Evolutionary conservation across 2,797 vertebrate genomes (phyloP).

Genomic region (Danio albolineatus): DNA sequence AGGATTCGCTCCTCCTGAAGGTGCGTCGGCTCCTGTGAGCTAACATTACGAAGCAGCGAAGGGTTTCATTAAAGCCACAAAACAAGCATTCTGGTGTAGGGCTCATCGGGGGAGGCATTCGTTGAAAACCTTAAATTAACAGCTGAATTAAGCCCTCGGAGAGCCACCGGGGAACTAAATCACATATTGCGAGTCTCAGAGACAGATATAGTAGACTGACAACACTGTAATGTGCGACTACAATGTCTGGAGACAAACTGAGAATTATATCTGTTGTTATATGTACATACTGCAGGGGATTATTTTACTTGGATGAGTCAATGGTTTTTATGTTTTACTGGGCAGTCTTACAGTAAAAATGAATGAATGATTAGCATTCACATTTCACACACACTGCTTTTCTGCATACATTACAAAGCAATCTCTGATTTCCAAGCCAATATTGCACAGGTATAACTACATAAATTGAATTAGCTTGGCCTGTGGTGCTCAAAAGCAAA

Average conservation of each 20-base stretch:
- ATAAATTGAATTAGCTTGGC: too few relatives aligned
- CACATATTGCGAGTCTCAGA: constrained; percentile 10
- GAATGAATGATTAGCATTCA: too few relatives aligned
- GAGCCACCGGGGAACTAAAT: constrained; percentile 6
- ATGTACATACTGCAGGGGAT: too few relatives aligned
- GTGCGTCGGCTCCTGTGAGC: constrained; percentile 10
- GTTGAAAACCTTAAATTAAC: constrained; percentile 19
- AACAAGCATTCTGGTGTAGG: constrained; percentile 38
- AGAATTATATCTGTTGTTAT: too few relatives aligned
- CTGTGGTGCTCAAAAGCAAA: too few relatives aligned
- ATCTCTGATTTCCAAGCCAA: too few relatives aligned
- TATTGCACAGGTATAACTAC: too few relatives aligned
- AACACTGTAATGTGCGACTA: not conserved
- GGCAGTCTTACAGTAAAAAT: too few relatives aligned
- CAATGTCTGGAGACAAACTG: not conserved
- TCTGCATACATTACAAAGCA: too few relatives aligned
- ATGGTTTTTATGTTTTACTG: too few relatives aligned
- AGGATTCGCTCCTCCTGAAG: constrained; percentile 29
- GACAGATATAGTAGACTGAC: not conserved
- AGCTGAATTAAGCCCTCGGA: constrained; percentile 1
- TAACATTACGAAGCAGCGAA: constrained; percentile 32
- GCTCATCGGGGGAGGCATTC: constrained; percentile 25
- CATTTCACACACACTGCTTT: too few relatives aligned
- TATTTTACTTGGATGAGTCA: too few relatives aligned
- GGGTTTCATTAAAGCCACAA: constrained; percentile 47